Evolutionary conservation across 2,113 vertebrate genomes (phyloP), one percentile per base, ranked within the genome.

Genomic region (Indri indri): DNA sequence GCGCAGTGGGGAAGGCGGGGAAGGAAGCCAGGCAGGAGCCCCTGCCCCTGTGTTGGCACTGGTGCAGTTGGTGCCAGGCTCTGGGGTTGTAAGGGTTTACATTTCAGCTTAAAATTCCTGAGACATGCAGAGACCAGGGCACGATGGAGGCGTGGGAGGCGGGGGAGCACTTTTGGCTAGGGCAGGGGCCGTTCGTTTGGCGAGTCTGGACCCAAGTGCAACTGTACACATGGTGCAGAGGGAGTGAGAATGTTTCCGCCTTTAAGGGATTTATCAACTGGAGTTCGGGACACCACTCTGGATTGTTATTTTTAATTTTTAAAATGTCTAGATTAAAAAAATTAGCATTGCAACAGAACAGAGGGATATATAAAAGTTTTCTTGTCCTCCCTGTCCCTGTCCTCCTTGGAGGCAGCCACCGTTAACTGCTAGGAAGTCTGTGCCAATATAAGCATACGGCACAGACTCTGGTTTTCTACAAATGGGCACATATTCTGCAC

Each of bases 1-100:
- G 30, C 0, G 0, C 2, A 5, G 4, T 4, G 2, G 50, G 34
- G 34, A 11, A 17, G 27, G 70, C 0, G 0, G 3, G 40, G 37
- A 8, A 8, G 40, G 66, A 37, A 73, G 59, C 27, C 34, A 22
- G 27, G 23, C 18, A 2, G 54, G 9, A 17, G 25, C 32, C 8
- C 37, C 12, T 1, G 16, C 8, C 22, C 22, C 77, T 30, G 34
- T 0, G 47, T 10, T 8, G 2, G 86, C 1, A 0, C 45, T 14
- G 14, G 42, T 6, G 25, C 40, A 1, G 25, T 30, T 11, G 34
- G 45, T 40, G 57, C 16, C 4, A 16, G 30, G 61, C 4, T 4
- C 25, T 0, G 3, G 76, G 63, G n/a, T 45, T 17, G 18, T 17
- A 18, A 85, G 54, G n/a, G 47, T 54, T 94, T 65, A 14, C 68